These are phyloP conservation scores for Plagiodera versicolora DNA, from an alignment of 2,888 invertebrate species.

Conservation along the genomic window DNA sequence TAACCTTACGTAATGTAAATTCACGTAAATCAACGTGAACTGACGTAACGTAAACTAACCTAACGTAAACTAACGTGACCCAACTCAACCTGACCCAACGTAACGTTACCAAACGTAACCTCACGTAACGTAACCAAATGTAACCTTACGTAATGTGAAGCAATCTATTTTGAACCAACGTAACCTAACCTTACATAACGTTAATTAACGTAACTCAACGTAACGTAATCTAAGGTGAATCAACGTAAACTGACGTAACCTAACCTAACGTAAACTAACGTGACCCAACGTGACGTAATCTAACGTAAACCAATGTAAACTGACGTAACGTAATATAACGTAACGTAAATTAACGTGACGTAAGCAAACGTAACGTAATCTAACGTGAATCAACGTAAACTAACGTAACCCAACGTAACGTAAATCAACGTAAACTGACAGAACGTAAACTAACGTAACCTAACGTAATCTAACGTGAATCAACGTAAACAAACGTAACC, in stretches of 20 bases:
- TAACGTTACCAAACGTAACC: constrained; percentile 6
- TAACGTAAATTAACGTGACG: background rate
- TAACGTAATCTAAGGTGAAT: background rate
- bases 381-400: constrained; percentile 6
- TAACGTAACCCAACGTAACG: constrained; percentile 77
- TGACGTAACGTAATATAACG: constrained; percentile 15
- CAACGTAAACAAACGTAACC: constrained; percentile 60
- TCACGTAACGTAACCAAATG: constrained; percentile 16
- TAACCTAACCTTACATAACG: constrained; percentile 38
- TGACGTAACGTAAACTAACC: constrained; percentile 35
- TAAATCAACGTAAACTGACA: constrained; percentile 61
- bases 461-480: background rate
- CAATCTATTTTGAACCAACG: constrained; percentile 1
- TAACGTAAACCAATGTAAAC: background rate
- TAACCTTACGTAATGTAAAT: background rate
- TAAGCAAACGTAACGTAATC: background rate
- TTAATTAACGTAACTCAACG: background rate
- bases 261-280: constrained; percentile 35
- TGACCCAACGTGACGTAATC: background rate
- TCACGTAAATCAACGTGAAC: background rate
- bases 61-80: background rate
- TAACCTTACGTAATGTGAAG: background rate
- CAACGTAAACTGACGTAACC: constrained; percentile 5
- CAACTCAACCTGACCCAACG: background rate
- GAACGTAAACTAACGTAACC: background rate